Base-by-base conservation (phyloP, 2,797 vertebrate genomes). In the Columba guinea region DNA sequence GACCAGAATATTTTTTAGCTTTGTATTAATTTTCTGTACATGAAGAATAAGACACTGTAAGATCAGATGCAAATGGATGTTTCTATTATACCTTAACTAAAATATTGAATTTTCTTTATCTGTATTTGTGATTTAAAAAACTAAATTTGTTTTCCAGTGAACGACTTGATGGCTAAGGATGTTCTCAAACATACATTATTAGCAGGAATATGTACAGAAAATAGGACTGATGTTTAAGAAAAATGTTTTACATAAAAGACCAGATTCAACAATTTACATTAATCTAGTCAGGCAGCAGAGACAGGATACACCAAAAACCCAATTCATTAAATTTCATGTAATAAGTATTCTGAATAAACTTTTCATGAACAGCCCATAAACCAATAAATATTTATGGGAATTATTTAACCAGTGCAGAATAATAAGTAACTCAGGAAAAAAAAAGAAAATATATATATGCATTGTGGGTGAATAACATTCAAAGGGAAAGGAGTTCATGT, bases 301-400 rank as follows among this genome's bases (percentile, higher is more conserved):
- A 78, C 23, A 59, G 59, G 39, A 39, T 94, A 56, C n/a, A 79
- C 5, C 39, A 82, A 91, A 94, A 76, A 90, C 53, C 28, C 8
- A 81, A 84, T 88, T 86, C 23, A 69, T 93, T 96, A 58, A 28
- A 70, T 69, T 90, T 82, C 13, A 39, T 69, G 20, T 56, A 63
- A 93, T 81, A 91, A 91, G 91, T 92, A 88, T 70, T 88, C 74
- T 67, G 49, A 86, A 88, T 74, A 90, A 88, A 84, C 30, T 76
- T 91, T 75, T 65, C 55, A 82, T 82, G 59, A 91, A 63, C 26
- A 77, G 15, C 6, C 37, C 18, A 86, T 91, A 94, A 93, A 79
- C 4, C 63, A 79, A 91, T 86, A 94, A 91, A 86, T 97, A 94
- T 96, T 91, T 94, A 96, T 93, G 14, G 26, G 20, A 87, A 76